These are phyloP conservation scores for Eubasilissa splendida DNA, from an alignment of 2,888 invertebrate genomes.

Conservation along the genomic window DNA sequence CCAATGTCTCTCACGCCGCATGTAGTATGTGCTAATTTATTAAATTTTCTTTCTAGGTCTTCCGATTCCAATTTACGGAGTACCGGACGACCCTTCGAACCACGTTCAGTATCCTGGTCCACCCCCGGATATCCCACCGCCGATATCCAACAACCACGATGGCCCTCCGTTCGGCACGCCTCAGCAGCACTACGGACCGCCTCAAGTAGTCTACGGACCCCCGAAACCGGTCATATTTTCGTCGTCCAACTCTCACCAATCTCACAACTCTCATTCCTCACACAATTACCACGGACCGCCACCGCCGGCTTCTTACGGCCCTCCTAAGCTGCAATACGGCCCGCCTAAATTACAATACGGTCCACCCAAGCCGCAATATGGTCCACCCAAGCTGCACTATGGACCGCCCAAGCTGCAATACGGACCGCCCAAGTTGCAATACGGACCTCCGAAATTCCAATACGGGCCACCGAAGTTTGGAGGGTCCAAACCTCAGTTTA, in stretches of 20 bases:
- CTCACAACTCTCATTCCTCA: slow-evolving; percentile 1
- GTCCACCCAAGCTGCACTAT: slow-evolving; percentile 64
- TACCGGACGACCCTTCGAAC: slow-evolving; percentile 69
- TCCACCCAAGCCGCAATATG: slow-evolving; percentile 66
- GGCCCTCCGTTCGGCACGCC: slow-evolving; percentile 64
- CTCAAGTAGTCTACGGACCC: slow-evolving; percentile 43
- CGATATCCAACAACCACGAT: slow-evolving; percentile 60
- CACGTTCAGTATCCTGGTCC: slow-evolving; percentile 68
- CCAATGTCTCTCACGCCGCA: no score
- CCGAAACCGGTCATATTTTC: slow-evolving; percentile 55
- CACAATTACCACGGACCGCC: slow-evolving; percentile 70
- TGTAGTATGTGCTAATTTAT: no score
- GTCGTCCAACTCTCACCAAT: slow-evolving; percentile 59
- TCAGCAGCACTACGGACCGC: slow-evolving; percentile 66
- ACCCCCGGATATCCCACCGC: slow-evolving; percentile 67
- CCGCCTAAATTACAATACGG: slow-evolving; percentile 66
- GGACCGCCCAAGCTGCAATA: slow-evolving; percentile 66
- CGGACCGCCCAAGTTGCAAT: slow-evolving; percentile 67
- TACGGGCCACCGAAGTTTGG: slow-evolving; percentile 63
- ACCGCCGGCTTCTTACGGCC: slow-evolving; percentile 60
- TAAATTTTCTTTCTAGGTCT: slow-evolving; percentile 66
- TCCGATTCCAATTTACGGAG: slow-evolving; percentile 75
- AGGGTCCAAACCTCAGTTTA: slow-evolving; percentile 67
- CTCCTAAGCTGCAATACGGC: slow-evolving; percentile 63
- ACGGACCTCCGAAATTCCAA: slow-evolving; percentile 64